Evolutionary conservation across 2,888 invertebrate genomes (phyloP).

Genomic region (Hirtodrosophila histrioides): DNA sequence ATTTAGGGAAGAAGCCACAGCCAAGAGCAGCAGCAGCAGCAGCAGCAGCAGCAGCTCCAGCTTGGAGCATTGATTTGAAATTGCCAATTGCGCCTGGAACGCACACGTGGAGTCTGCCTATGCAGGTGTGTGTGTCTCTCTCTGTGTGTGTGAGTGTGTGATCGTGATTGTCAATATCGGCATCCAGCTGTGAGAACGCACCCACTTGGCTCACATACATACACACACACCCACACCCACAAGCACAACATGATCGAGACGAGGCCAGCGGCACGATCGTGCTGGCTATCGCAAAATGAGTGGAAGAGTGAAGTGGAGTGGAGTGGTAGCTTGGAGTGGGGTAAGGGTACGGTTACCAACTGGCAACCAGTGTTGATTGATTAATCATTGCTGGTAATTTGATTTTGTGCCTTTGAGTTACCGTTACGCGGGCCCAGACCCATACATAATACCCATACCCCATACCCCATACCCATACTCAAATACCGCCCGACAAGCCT

Average conservation of each 20-base stretch:
- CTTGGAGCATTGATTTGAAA: conserved; percentile 68
- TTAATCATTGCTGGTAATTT: conserved; percentile 79
- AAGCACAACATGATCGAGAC: conserved; percentile 50
- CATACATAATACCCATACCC: conserved; percentile 18
- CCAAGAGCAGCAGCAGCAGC: conserved; percentile 16
- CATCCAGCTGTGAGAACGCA: conserved; percentile 78
- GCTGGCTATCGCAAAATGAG: conserved; percentile 39
- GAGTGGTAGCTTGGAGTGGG: conserved; percentile 8
- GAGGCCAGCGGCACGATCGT: conserved; percentile 70
- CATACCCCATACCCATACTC: conserved; percentile 19
- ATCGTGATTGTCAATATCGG: conserved; percentile 64
- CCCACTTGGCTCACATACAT: conserved; percentile 64
- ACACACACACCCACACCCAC: conserved; percentile 40
- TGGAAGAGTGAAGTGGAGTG: conserved; percentile 16
- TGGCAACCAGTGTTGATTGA: conserved; percentile 71
- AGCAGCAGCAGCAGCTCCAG: conserved; percentile 19
- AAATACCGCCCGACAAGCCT: conserved; percentile 54
- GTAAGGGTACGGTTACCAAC: conserved; percentile 8
- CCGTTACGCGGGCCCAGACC: conserved; percentile 49
- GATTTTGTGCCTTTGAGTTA: conserved; percentile 76
- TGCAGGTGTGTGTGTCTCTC: conserved; percentile 38
- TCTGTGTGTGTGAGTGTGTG: conserved; percentile 16
- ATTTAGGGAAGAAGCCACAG: conserved; percentile 71
- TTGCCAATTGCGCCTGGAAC: conserved; percentile 62
- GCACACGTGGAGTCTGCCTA: conserved; percentile 68